Conservation (phyloP, 2,113 vertebrate genomes). For the Lepidothrix coronata region DNA sequence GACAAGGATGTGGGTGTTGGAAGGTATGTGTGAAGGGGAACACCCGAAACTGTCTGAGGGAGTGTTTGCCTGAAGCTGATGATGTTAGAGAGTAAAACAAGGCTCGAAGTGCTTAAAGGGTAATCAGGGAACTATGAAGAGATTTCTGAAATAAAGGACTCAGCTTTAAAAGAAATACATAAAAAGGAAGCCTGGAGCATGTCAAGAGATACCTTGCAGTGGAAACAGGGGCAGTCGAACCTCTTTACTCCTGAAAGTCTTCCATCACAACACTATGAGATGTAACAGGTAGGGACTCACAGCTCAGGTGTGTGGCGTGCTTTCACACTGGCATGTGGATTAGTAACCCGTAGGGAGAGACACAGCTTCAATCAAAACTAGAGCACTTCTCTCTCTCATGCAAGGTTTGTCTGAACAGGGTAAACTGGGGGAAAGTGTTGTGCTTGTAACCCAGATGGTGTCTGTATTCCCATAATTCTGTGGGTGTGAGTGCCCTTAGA, state of each 20-base stretch:
- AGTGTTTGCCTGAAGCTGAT: background rate
- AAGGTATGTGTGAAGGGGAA: background rate
- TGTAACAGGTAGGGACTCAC: background rate
- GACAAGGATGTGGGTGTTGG: background rate
- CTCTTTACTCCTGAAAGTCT: background rate
- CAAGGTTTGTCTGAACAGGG: background rate
- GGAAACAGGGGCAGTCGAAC: background rate
- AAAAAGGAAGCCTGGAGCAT: background rate
- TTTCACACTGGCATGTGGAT: rapidly evolving
- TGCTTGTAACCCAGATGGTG: background rate
- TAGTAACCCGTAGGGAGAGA: background rate
- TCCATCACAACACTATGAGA: background rate
- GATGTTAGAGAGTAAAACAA: background rate
- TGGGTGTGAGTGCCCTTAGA: background rate
- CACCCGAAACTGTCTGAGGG: background rate
- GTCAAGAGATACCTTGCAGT: background rate
- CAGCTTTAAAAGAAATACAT: background rate
- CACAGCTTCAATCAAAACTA: background rate
- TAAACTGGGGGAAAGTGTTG: background rate
- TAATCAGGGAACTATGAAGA: background rate
- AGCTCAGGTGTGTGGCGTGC: rapidly evolving
- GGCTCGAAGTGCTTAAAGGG: background rate
- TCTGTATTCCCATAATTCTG: rapidly evolving
- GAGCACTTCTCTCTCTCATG: background rate
- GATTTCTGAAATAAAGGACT: background rate